Percentiles rank a stretch among this genome's conserved stretches.
Evolutionary conservation across 2,113 vertebrate species (phyloP).

Genomic region (Mustela nigripes): DNA sequence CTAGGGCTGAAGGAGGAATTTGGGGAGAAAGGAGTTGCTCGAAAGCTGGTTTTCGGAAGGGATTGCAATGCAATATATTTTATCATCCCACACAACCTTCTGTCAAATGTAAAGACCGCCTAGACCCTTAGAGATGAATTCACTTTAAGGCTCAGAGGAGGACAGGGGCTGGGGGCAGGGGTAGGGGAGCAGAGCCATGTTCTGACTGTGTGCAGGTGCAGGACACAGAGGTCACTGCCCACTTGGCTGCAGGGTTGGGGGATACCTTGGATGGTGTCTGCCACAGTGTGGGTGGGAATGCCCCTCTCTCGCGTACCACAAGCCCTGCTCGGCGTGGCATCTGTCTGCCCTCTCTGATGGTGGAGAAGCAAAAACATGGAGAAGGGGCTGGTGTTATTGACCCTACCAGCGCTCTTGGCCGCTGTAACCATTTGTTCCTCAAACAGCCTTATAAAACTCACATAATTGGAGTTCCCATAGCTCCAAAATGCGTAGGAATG

Average conservation of each 20-base stretch:
- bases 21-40: not conserved
- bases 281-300: no score
- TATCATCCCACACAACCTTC: not conserved
- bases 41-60: not conserved
- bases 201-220: not conserved
- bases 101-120: not conserved
- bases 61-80: not conserved
- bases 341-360: not conserved
- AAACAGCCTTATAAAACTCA: not conserved
- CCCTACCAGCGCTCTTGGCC: not conserved
- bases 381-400: not conserved
- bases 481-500: not conserved
- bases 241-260: not conserved
- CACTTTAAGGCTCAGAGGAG: not conserved
- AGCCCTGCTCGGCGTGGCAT: not conserved
- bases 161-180: not conserved
- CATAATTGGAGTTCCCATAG: not conserved
- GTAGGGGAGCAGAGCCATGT: not conserved
- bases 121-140: not conserved
- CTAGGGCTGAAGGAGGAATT: not conserved
- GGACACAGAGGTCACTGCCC: no score
- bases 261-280: not conserved
- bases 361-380: not conserved
- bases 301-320: not conserved
- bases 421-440: not conserved